Conservation (phyloP, 1,140 invertebrate species). For the Tetragonula clypearis region DNA sequence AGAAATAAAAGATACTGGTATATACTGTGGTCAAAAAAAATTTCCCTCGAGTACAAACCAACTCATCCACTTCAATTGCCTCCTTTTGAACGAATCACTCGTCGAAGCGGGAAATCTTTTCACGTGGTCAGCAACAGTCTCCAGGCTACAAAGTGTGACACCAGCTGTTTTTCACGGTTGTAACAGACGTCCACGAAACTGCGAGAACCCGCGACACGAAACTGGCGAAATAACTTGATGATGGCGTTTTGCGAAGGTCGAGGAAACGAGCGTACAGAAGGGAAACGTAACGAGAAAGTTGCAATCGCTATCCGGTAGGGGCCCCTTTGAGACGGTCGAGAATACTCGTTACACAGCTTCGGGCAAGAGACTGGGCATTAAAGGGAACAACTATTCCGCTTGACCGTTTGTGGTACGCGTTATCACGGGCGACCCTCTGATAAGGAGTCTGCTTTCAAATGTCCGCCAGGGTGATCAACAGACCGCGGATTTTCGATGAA, state of each 20-base stretch:
- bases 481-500: too few species aligned
- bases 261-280: background rate
- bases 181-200: background rate
- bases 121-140: background rate
- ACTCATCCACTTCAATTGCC: background rate
- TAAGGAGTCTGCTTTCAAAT: background rate
- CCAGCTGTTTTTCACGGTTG: background rate
- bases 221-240: slow-evolving; percentile 51
- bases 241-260: slow-evolving; percentile 7
- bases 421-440: background rate
- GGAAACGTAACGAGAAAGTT: background rate
- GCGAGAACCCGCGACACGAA: background rate
- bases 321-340: slow-evolving; percentile 14
- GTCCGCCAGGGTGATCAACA: background rate
- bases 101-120: background rate
- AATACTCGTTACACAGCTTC: background rate
- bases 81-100: background rate
- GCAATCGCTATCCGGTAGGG: background rate
- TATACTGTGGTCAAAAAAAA: too few species aligned
- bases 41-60: background rate
- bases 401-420: background rate
- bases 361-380: background rate
- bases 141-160: background rate
- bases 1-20: too few species aligned
- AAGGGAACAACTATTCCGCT: slow-evolving; percentile 41